A percentile compares a stretch with the other conserved stretches of the same genome.
Conservation (phyloP, 2,888 invertebrate genomes). For the Nomada hirtipes region DNA sequence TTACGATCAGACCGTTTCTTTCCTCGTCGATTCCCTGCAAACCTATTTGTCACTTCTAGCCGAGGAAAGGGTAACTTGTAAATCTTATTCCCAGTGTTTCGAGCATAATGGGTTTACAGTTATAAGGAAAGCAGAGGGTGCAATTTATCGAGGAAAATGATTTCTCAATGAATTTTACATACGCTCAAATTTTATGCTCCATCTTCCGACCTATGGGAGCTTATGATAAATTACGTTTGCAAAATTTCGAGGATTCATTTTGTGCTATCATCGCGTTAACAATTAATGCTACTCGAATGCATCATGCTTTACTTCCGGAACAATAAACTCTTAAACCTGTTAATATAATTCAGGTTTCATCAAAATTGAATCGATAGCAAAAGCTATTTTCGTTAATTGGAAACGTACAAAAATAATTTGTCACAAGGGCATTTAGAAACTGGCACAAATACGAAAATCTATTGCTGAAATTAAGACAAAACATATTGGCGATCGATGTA, state of each 20-base stretch:
- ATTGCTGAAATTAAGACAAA: no score
- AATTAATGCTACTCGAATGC: neutral
- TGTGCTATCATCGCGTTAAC: neutral
- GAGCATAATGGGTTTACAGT: neutral
- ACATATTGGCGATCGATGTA: no score
- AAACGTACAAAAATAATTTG: no score
- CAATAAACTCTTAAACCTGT: no score
- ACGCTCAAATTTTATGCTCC: neutral
- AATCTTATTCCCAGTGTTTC: neutral
- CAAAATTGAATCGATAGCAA: no score
- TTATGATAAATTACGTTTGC: neutral
- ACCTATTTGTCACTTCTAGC: slow-evolving; percentile 18
- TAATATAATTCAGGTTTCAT: no score
- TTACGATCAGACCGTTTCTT: slow-evolving; percentile 31
- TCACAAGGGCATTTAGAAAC: no score
- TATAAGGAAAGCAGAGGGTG: neutral
- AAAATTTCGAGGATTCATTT: neutral
- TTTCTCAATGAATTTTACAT: neutral
- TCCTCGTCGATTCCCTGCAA: slow-evolving; percentile 8
- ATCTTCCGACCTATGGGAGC: neutral
- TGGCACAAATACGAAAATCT: no score
- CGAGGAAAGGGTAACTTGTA: neutral
- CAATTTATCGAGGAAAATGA: neutral
- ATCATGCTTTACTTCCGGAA: no score
- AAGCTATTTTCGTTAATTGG: no score